phyloP scores from a whole-genome alignment of 2,888 invertebrate species.

The Epistrophella euchroma region DNA sequence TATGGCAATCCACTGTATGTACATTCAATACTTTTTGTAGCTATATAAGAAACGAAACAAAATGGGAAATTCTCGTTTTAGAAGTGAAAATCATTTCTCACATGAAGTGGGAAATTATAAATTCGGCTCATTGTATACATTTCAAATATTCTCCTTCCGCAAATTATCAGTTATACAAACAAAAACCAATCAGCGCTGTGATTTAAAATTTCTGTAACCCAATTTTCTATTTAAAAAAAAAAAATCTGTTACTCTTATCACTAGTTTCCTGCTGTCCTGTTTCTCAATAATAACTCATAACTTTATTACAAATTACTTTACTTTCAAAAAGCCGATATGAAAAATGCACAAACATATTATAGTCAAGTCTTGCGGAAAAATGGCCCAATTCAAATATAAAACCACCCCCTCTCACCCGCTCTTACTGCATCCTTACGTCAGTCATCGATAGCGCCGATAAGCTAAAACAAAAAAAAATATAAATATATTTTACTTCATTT shows the following conservation, averaged over 20 bases:
- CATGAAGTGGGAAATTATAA: too few species aligned
- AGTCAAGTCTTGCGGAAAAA: constrained; percentile 20
- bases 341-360: constrained; percentile 25
- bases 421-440: constrained; percentile 45
- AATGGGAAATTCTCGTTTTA: too few species aligned
- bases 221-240: background rate
- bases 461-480: background rate
- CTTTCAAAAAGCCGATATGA: constrained; percentile 44
- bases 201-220: background rate
- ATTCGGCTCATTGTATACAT: too few species aligned
- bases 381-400: constrained; percentile 52
- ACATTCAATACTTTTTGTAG: too few species aligned
- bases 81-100: too few species aligned
- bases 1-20: too few species aligned
- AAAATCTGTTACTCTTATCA: constrained; percentile 19
- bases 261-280: background rate
- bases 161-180: too few species aligned
- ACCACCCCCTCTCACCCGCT: background rate
- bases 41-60: too few species aligned
- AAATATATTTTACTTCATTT: constrained; percentile 44
- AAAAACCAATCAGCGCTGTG: too few species aligned
- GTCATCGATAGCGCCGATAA: constrained; percentile 60
- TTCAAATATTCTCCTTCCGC: too few species aligned
- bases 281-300: constrained; percentile 41
- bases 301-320: constrained; percentile 48